Evolutionary conservation across 2,888 invertebrate genomes (phyloP), one percentile per base, ranked within the genome.

Genomic region (Artemia sp.): DNA sequence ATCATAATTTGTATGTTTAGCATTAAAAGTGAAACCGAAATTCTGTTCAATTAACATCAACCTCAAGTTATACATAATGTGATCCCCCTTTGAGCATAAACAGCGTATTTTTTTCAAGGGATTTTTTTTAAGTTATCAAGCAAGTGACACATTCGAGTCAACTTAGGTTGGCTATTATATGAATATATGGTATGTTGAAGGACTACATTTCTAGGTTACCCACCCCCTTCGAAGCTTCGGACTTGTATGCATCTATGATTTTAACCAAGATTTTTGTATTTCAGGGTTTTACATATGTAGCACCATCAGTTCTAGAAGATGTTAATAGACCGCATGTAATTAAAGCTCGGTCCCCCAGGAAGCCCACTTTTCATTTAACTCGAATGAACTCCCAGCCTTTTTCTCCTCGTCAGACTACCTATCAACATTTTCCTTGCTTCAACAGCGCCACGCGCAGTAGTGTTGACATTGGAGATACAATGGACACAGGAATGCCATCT

Each of bases 261-360:
- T n/a, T 69, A 70, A 51, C 51, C 52, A 67, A 69, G 67, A 52
- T 68, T 68, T 52, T 64, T 52, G 12, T 64, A 14, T 69, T 51
- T 52, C 14, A 51, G 64, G 14, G 19, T 67, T 19, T 66, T n/a
- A 38, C 38, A 38, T 38, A 38, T 38, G 38, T 38, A 38, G 38
- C 58, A n/a, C 58, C 12, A 53, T 14, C 58, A n/a, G 58, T 58
- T 58, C 58, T 58, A 58, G 90, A 91, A 78, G 90, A 92, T 77
- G 86, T 92, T 81, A 89, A 89, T 79, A 80, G 81, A 72, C 79
- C 79, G 1, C 88, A 89, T 73, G 85, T 90, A 73, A 83, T 86
- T 71, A 87, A 87, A 74, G 89, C 91, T 52, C 84, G 91, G 74
- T 92, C 91, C 24, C 92, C 92, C n/a, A 85, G 92, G 14, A 89